These are phyloP conservation scores for Melanchra persicariae DNA, from an alignment of 2,888 invertebrate genomes.

Conservation along the genomic window DNA sequence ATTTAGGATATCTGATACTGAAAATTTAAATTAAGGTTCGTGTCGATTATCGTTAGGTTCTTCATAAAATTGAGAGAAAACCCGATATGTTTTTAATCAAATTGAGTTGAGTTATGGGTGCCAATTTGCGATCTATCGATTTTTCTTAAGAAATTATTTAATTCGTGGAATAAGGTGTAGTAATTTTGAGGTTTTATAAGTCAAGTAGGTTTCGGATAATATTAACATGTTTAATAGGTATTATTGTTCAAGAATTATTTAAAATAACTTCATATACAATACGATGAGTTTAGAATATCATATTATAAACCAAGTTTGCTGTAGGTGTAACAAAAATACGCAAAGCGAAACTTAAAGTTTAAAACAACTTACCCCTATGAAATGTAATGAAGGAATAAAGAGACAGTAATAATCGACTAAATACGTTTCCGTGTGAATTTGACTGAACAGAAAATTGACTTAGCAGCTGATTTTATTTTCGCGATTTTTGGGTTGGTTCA, in stretches of 20 bases:
- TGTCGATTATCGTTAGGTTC: constrained; percentile 3
- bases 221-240: too few species aligned
- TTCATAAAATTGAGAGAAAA: constrained; percentile 17
- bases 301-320: too few species aligned
- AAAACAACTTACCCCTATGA: background rate
- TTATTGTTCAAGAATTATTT: background rate
- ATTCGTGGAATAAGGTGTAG: background rate
- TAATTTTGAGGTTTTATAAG: background rate
- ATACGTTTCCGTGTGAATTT: too few species aligned
- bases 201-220: background rate
- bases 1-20: constrained; percentile 15
- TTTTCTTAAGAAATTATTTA: background rate
- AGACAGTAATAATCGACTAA: too few species aligned
- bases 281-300: too few species aligned
- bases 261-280: too few species aligned
- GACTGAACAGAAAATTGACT: too few species aligned
- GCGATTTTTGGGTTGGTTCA: too few species aligned
- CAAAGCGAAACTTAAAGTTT: background rate
- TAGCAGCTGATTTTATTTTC: too few species aligned
- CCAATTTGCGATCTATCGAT: constrained; percentile 17
- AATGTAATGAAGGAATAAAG: too few species aligned
- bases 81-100: constrained; percentile 13
- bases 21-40: constrained; percentile 27
- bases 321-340: constrained; percentile 2
- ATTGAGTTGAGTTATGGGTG: constrained; percentile 16